Percentiles rank a stretch among this genome's conserved stretches.
Evolutionary conservation across 2,113 vertebrate genomes (phyloP).

Genomic region (Scopus umbretta): DNA sequence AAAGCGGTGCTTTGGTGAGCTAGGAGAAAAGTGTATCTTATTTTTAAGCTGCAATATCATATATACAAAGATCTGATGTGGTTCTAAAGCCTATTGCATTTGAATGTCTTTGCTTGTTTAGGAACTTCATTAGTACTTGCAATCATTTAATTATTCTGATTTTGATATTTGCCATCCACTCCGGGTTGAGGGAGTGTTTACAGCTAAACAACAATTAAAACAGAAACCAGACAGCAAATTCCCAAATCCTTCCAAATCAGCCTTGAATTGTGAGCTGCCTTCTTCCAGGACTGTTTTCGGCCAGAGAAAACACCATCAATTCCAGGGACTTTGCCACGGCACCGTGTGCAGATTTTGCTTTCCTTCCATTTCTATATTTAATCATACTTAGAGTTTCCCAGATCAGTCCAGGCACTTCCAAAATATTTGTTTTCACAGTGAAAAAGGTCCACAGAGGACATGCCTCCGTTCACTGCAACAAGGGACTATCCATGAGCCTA

Average conservation of each 20-base stretch:
- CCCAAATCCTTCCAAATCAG: neutral
- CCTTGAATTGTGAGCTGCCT: neutral
- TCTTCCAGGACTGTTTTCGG: neutral
- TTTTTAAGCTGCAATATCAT: neutral
- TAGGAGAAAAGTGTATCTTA: neutral
- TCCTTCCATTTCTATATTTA: neutral
- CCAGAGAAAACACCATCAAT: neutral
- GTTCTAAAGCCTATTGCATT: neutral
- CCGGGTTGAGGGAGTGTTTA: neutral
- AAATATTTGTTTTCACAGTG: neutral
- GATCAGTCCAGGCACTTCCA: neutral
- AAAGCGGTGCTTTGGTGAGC: neutral
- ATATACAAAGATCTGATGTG: neutral
- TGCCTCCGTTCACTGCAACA: neutral
- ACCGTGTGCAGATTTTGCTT: neutral
- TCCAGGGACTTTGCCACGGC: neutral
- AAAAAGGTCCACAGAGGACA: neutral
- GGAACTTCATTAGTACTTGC: neutral
- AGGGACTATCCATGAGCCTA: neutral
- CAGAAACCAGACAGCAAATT: neutral
- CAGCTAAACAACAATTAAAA: slow-evolving; percentile 1
- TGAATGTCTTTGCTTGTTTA: neutral
- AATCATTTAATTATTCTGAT: slow-evolving; percentile 25
- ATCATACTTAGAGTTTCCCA: neutral
- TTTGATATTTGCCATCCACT: slow-evolving; percentile 7